phyloP scores from a whole-genome alignment of 1,140 invertebrate species.

The Hycleus cichorii region DNA sequence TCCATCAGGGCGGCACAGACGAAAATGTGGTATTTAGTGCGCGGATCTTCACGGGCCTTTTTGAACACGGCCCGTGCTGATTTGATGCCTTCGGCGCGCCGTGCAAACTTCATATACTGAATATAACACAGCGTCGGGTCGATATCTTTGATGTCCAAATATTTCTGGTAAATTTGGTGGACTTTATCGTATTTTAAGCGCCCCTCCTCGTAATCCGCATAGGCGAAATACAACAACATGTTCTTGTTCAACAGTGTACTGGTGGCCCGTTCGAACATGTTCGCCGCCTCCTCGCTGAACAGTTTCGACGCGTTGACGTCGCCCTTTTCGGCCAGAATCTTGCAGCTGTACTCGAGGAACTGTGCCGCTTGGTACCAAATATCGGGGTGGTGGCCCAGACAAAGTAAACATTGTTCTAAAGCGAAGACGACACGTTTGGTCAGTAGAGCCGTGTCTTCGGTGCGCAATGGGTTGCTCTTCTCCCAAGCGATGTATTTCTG shows the following conservation, averaged over 20 bases:
- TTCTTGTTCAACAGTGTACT: conserved; percentile 82
- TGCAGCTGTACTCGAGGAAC: conserved; percentile 90
- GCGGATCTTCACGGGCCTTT: conserved; percentile 82
- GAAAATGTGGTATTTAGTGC: conserved; percentile 87
- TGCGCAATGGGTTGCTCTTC: conserved; percentile 89
- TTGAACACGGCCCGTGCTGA: conserved; percentile 93
- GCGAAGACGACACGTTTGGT: conserved; percentile 96
- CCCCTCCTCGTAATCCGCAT: conserved; percentile 98
- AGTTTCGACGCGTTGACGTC: conserved; percentile 85
- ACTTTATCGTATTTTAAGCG: conserved; percentile 95
- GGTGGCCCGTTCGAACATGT: conserved; percentile 89
- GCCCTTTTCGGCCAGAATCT: conserved; percentile 89
- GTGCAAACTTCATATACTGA: conserved; percentile 98
- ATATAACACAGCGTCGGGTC: conserved; percentile 96
- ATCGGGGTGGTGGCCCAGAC: conserved; percentile 94
- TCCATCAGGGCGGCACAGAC: conserved; percentile 97
- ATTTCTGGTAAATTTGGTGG: conserved; percentile 91
- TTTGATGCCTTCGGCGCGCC: conserved; percentile 96
- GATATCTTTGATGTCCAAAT: conserved; percentile 79
- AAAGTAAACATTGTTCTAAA: conserved; percentile 94
- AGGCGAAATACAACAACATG: conserved; percentile 93
- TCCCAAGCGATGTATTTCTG: conserved; percentile 99
- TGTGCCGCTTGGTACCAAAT: conserved; percentile 98
- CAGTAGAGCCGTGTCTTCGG: conserved; percentile 89
- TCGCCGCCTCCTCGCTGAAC: conserved; percentile 89